Conservation (phyloP, 2,888 invertebrate species). For the Lycaena phlaeas region DNA sequence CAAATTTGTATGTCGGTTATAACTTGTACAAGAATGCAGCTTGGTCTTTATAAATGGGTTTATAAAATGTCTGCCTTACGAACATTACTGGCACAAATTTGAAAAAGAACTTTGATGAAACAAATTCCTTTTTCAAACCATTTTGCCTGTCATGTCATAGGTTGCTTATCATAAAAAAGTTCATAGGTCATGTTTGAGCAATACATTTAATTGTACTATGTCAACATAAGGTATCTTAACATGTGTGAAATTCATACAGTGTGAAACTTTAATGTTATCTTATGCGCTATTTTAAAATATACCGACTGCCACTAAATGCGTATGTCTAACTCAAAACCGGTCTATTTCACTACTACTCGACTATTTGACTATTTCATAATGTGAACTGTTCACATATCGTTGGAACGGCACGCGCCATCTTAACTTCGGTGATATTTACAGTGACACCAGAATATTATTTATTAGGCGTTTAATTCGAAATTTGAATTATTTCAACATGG, state of each 20-base stretch:
- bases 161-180: too few species aligned
- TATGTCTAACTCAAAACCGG: constrained; percentile 69
- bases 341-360: constrained; percentile 61
- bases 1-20: neutral
- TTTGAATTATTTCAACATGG: constrained; percentile 1
- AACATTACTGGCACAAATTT: too few species aligned
- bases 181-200: constrained; percentile 12
- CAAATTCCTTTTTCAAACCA: too few species aligned
- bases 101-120: too few species aligned
- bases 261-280: constrained; percentile 46
- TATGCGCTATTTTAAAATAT: constrained; percentile 60
- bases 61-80: too few species aligned
- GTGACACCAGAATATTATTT: constrained; percentile 19
- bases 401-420: constrained; percentile 43
- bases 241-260: constrained; percentile 29
- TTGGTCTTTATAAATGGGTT: too few species aligned
- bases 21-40: too few species aligned
- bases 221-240: constrained; percentile 1
- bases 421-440: constrained; percentile 21
- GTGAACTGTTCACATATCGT: constrained; percentile 32
- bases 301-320: constrained; percentile 59
- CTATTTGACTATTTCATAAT: constrained; percentile 61
- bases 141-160: too few species aligned
- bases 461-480: neutral
- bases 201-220: neutral